phyloP scores from a whole-genome alignment of 2,888 invertebrate species.

The Tenthredo notha region DNA sequence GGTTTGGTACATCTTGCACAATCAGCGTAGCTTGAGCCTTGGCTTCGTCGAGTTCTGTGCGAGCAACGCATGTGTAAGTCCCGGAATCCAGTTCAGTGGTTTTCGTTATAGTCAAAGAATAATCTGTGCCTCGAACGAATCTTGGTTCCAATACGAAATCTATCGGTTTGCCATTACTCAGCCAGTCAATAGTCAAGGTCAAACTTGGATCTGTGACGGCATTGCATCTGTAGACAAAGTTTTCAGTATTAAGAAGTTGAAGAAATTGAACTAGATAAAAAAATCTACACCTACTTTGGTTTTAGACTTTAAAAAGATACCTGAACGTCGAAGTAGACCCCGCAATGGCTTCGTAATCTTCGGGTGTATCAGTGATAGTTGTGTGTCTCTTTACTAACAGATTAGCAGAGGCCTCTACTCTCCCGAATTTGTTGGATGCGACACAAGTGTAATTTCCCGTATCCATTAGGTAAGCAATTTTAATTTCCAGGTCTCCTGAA shows the following conservation, averaged over 20 bases:
- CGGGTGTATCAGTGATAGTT: constrained; percentile 91
- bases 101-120: constrained; percentile 95
- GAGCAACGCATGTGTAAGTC: constrained; percentile 95
- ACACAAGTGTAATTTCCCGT: constrained; percentile 95
- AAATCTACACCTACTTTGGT: background rate
- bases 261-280: background rate
- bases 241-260: constrained; percentile 65
- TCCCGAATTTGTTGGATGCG: constrained; percentile 95
- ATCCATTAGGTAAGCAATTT: constrained; percentile 91
- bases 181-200: constrained; percentile 90
- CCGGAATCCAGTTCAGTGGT: constrained; percentile 97
- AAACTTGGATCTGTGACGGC: constrained; percentile 94
- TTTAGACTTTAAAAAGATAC: constrained; percentile 59
- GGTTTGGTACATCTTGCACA: constrained; percentile 97
- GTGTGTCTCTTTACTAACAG: constrained; percentile 94
- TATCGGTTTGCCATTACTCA: constrained; percentile 91
- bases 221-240: constrained; percentile 86
- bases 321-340: constrained; percentile 92
- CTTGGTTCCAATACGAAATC: constrained; percentile 93
- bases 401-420: constrained; percentile 88
- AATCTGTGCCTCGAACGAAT: constrained; percentile 92
- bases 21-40: constrained; percentile 92
- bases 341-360: constrained; percentile 95
- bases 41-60: constrained; percentile 92
- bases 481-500: constrained; percentile 91